Evolutionary conservation across 2,797 vertebrate genomes (phyloP).

Genomic region (Bovichtus variegatus): DNA sequence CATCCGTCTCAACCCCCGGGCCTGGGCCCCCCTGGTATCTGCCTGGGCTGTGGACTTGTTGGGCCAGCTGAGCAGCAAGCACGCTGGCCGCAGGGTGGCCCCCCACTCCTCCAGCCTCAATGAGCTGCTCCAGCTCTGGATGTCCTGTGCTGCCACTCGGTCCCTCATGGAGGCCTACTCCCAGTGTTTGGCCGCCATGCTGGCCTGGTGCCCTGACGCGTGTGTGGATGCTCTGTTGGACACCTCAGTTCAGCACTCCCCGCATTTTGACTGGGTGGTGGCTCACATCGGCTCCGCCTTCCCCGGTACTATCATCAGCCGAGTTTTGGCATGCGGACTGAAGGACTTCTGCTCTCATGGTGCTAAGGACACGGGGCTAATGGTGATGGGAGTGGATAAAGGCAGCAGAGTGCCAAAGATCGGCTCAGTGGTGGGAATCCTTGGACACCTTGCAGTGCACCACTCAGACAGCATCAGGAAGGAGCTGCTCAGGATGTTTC

Average conservation of each 20-base stretch:
- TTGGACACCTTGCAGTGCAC: constrained; percentile 92
- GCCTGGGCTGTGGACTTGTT: constrained; percentile 95
- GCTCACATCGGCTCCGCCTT: constrained; percentile 98
- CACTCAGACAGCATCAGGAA: constrained; percentile 94
- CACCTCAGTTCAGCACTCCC: constrained; percentile 95
- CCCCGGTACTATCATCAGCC: constrained; percentile 94
- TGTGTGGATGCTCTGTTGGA: constrained; percentile 95
- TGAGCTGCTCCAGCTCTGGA: constrained; percentile 95
- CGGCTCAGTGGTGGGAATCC: constrained; percentile 94
- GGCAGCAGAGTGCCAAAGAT: constrained; percentile 92
- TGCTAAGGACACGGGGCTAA: constrained; percentile 72
- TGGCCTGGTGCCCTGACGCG: constrained; percentile 92
- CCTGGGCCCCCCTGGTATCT: constrained; percentile 94
- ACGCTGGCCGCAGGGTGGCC: constrained; percentile 89
- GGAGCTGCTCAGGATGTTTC: constrained; percentile 95
- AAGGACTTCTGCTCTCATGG: constrained; percentile 95
- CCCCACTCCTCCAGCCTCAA: constrained; percentile 92
- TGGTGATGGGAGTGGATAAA: constrained; percentile 79
- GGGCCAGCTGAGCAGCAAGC: constrained; percentile 95
- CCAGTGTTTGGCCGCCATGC: constrained; percentile 93
- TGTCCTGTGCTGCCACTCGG: constrained; percentile 92
- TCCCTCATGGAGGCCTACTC: constrained; percentile 95
- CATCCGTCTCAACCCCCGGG: constrained; percentile 89
- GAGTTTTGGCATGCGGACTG: constrained; percentile 94
- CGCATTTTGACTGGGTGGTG: constrained; percentile 98